Evolutionary conservation across 2,888 invertebrate species (phyloP).

Genomic region (Trissonchulus sp.): DNA sequence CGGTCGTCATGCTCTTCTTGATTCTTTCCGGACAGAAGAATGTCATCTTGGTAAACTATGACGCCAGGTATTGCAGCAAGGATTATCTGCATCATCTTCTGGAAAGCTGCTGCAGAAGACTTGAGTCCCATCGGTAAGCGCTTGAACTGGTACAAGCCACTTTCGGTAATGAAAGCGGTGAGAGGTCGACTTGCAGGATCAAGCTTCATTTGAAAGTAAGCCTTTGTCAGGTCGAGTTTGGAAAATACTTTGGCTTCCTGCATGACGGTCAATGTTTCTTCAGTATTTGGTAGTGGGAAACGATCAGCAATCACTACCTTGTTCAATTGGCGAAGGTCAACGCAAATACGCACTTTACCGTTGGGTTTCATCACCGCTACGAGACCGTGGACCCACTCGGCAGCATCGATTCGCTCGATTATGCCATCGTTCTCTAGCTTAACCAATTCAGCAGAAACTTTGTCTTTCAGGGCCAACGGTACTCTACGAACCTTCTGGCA

Average conservation of each 20-base stretch:
- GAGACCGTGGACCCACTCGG: constrained; percentile 9
- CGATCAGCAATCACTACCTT: background rate
- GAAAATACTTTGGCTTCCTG: background rate
- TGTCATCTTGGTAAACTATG: too few relatives aligned
- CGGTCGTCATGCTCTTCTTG: too few relatives aligned
- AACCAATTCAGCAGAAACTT: background rate
- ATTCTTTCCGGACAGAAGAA: too few relatives aligned
- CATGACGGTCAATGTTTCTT: background rate
- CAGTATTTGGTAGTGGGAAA: background rate
- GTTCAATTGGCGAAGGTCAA: background rate
- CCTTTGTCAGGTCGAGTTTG: background rate
- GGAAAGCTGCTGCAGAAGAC: background rate
- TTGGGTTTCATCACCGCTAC: constrained; percentile 1
- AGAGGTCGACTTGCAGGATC: background rate
- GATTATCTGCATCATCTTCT: background rate
- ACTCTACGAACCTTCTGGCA: background rate
- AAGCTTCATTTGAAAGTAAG: background rate
- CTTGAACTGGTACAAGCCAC: background rate
- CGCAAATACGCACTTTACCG: background rate
- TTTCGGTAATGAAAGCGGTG: background rate
- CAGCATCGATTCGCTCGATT: background rate
- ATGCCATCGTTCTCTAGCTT: constrained; percentile 3
- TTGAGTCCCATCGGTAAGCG: background rate
- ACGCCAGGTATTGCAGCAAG: too few relatives aligned
- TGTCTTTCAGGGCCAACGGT: background rate